These are phyloP conservation scores for Pluvialis apricaria DNA, from an alignment of 2,113 vertebrate genomes.

Conservation along the genomic window DNA sequence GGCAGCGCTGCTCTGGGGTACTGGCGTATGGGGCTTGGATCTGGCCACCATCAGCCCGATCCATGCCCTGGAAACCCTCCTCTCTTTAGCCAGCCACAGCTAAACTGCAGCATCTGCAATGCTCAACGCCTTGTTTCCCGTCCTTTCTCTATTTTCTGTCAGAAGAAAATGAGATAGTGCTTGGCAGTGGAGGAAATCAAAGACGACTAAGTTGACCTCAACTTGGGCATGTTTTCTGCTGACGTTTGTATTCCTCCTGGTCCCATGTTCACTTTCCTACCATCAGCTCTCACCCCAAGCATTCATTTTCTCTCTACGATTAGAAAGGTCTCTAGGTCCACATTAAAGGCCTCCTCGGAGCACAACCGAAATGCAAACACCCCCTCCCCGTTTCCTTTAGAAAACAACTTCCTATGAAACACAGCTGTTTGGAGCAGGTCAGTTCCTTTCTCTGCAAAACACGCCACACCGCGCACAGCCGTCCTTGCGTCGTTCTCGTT, in stretches of 20 bases:
- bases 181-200: neutral
- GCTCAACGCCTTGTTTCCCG: neutral
- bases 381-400: neutral
- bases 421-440: neutral
- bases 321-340: neutral
- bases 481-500: fast-evolving
- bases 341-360: neutral
- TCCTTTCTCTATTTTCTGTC: neutral
- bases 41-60: neutral
- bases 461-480: fast-evolving
- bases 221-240: neutral
- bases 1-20: neutral
- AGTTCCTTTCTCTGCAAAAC: neutral
- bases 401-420: neutral
- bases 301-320: neutral
- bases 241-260: neutral
- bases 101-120: neutral
- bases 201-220: neutral
- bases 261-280: neutral
- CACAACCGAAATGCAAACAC: neutral
- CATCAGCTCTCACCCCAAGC: neutral
- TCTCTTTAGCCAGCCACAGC: neutral
- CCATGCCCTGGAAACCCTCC: neutral
- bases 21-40: fast-evolving
- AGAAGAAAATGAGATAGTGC: neutral